Percentiles rank a stretch among this genome's conserved stretches.
Evolutionary conservation across 2,888 invertebrate genomes (phyloP).

Genomic region (Tetranychus piercei): DNA sequence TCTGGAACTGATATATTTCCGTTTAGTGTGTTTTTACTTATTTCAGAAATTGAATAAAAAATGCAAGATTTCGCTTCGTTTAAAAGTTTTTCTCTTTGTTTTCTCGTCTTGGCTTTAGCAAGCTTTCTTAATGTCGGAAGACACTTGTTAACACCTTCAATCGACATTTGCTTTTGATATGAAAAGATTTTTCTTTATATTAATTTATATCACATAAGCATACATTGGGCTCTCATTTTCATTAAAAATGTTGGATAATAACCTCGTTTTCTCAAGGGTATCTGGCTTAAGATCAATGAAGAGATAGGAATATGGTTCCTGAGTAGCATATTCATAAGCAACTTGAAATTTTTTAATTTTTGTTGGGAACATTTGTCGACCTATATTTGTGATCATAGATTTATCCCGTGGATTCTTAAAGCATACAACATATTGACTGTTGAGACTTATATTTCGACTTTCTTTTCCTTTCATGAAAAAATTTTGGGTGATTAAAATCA

Average conservation of each 20-base stretch:
- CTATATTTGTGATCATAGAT: too few relatives aligned
- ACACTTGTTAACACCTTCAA: background rate
- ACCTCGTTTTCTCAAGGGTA: slow-evolving; percentile 21
- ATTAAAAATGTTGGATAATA: slow-evolving; percentile 11
- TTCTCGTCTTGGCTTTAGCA: background rate
- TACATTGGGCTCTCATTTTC: background rate
- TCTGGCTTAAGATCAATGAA: slow-evolving; percentile 24
- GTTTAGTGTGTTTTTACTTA: too few relatives aligned
- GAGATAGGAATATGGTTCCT: slow-evolving; percentile 24
- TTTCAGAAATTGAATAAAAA: too few relatives aligned
- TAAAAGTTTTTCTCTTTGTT: background rate
- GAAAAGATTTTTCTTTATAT: too few relatives aligned
- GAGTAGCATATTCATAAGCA: slow-evolving; percentile 23
- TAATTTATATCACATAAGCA: too few relatives aligned
- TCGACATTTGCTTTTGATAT: background rate
- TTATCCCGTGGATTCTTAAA: too few relatives aligned
- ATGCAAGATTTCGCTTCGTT: too few relatives aligned
- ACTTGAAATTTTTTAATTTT: too few relatives aligned
- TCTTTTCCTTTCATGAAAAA: background rate
- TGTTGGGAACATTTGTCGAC: too few relatives aligned
- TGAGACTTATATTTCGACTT: slow-evolving; percentile 4
- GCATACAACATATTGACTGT: too few relatives aligned
- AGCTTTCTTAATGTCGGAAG: slow-evolving; percentile 1
- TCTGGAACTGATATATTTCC: too few relatives aligned
- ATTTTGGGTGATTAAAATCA: background rate